Evolutionary conservation across 2,113 vertebrate genomes (phyloP).

Genomic region (Notiomystis cincta): DNA sequence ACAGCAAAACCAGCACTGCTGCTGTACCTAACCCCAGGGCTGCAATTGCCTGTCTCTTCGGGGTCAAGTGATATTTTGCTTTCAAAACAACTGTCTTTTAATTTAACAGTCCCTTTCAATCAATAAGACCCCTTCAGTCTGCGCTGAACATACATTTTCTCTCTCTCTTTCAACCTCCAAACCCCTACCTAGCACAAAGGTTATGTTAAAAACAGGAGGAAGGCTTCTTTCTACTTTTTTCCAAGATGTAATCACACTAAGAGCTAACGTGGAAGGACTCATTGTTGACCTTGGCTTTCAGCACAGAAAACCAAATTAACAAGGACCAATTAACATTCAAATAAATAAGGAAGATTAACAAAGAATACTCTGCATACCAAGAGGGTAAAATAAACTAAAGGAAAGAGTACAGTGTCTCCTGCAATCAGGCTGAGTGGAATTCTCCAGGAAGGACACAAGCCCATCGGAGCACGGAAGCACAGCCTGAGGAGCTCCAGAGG

Average conservation of each 20-base stretch:
- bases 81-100: constrained; percentile 28
- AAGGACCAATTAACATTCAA: constrained; percentile 69
- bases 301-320: constrained; percentile 64
- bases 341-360: constrained; percentile 57
- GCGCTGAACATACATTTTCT: not conserved
- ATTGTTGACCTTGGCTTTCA: constrained; percentile 53
- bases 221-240: constrained; percentile 17
- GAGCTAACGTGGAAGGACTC: constrained; percentile 37
- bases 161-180: not conserved
- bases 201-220: not conserved
- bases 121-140: not conserved
- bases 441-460: not conserved
- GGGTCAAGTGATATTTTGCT: constrained; percentile 32
- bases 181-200: constrained; percentile 22
- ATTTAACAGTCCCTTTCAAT: constrained; percentile 30
- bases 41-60: not conserved
- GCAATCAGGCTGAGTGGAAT: not conserved
- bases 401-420: not conserved
- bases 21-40: constrained; percentile 8
- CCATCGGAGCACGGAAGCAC: not conserved
- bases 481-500: not conserved
- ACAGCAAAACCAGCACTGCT: not conserved
- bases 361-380: constrained; percentile 47
- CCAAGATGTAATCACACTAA: constrained; percentile 33
- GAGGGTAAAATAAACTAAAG: constrained; percentile 1